Percentiles rank a stretch among this genome's conserved stretches.
phyloP scores from a whole-genome alignment of 2,797 vertebrate species.

The Hozukius guyotensis region DNA sequence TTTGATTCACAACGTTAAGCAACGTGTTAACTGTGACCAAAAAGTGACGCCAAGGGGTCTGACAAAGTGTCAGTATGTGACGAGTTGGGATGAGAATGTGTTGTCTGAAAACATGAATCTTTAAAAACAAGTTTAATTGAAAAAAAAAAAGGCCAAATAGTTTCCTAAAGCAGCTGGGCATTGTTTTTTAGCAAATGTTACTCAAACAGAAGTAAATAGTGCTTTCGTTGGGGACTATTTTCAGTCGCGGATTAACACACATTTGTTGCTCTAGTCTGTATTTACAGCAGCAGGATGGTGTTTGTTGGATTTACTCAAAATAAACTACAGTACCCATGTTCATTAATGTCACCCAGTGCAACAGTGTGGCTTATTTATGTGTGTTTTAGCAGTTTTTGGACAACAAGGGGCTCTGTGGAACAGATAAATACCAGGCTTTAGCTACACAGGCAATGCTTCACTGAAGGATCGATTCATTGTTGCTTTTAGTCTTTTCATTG shows the following conservation, averaged over 20 bases:
- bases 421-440: background rate
- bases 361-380: background rate
- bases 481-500: too few species aligned
- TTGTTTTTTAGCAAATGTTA: background rate
- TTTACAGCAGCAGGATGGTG: background rate
- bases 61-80: too few species aligned
- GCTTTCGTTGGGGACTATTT: background rate
- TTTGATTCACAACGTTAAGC: too few species aligned
- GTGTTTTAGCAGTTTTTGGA: background rate
- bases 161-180: too few species aligned
- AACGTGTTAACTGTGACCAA: too few species aligned
- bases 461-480: too few species aligned
- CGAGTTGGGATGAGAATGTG: too few species aligned
- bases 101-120: too few species aligned
- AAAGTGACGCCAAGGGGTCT: rapidly evolving
- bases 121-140: too few species aligned
- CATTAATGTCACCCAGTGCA: background rate
- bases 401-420: background rate
- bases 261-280: background rate
- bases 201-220: background rate
- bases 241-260: background rate
- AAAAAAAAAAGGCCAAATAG: too few species aligned
- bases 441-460: background rate
- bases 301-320: background rate
- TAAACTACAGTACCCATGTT: background rate